Evolutionary conservation across 2,888 invertebrate genomes (phyloP), one percentile per base, ranked within the genome.

Genomic region (Meandrusa payeni): DNA sequence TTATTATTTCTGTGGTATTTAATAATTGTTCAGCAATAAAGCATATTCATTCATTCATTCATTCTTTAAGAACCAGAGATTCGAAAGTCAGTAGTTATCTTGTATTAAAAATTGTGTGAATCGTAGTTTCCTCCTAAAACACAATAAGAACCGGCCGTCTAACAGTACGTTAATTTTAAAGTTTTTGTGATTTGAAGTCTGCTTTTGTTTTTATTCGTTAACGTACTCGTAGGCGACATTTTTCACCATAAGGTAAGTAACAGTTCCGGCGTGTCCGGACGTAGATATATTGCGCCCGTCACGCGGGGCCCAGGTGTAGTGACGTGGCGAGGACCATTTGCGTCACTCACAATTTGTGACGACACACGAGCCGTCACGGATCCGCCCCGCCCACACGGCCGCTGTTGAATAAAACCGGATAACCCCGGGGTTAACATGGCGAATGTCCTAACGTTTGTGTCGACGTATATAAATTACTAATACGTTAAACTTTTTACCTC

Each of bases 281-380:
- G 42, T 29, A 13, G 42, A 43, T 43, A 31, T 24, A 43, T 43
- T 11, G 26, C 23, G 20, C 38, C n/a, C 40, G 40, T 43, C 31
- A 43, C 10, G 17, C 3, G 38, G 38, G 37, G 5, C 42, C 7
- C 42, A 43, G 42, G 37, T 43, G 42, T 28, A 19, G 20, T 34
- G 37, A 31, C 31, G 36, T 28, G 12, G 19, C 24, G 29, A 3
- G 26, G 31, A 26, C 42, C 31, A 29, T 43, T 43, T 37, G 37
- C 37, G 42, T 42, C 42, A 31, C 23, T 43, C 31, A 43, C 37
- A 37, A 37, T 43, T 43, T 43, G 42, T n/a, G 15, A 42, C 19
- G 24, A 37, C 36, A 34, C 15, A 36, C 7, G 17, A 22, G 15
- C 34, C 36, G 17, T 23, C 37, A 37, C 10, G 32, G 31, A 17